These are phyloP conservation scores for Diaphora mendica DNA, from an alignment of 2,888 invertebrate genomes.

Conservation along the genomic window DNA sequence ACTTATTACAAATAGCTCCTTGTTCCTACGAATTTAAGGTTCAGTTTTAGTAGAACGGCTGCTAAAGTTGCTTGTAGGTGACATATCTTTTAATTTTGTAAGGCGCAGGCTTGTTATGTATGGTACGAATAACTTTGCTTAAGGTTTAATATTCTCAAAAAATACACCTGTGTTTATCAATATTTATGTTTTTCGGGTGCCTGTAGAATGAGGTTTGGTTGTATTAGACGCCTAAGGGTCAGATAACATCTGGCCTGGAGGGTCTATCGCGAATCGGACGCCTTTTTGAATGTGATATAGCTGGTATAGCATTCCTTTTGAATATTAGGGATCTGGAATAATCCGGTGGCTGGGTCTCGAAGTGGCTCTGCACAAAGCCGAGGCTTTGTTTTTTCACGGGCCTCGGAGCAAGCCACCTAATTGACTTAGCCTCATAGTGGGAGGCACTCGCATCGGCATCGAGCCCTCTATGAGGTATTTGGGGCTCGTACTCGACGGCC, in stretches of 20 bases:
- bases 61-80: conserved; percentile 31
- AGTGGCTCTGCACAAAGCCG: too few relatives aligned
- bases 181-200: conserved; percentile 25
- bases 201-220: background rate
- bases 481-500: too few relatives aligned
- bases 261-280: background rate
- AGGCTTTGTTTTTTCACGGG: too few relatives aligned
- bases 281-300: background rate
- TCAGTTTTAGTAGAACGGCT: conserved; percentile 20
- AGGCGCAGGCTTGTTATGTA: conserved; percentile 37
- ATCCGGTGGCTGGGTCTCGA: too few relatives aligned
- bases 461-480: too few relatives aligned
- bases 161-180: conserved; percentile 35
- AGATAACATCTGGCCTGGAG: background rate
- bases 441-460: too few relatives aligned
- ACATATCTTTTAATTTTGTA: conserved; percentile 47
- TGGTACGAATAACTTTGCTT: conserved; percentile 36
- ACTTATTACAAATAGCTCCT: conserved; percentile 13
- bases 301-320: background rate
- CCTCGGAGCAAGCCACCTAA: too few relatives aligned
- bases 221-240: background rate
- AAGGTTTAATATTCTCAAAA: conserved; percentile 43
- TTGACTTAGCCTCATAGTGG: too few relatives aligned
- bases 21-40: conserved; percentile 25
- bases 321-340: background rate